Conservation (phyloP, 2,113 vertebrate genomes). For the Pterophyllum scalare region DNA sequence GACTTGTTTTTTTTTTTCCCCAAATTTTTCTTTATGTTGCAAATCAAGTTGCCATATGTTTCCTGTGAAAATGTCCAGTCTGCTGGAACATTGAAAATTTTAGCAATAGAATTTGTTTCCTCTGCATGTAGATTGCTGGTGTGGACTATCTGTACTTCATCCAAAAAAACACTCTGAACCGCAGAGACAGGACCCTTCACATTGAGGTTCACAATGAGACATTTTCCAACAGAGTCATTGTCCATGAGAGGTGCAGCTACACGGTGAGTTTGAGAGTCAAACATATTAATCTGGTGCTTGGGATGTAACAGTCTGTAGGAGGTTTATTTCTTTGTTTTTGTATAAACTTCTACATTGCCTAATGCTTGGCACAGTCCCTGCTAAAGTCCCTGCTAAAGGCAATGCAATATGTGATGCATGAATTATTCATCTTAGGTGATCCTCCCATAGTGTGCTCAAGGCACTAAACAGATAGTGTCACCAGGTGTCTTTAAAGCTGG, state of each 20-base stretch:
- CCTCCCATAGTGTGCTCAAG: conserved; percentile 11
- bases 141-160: conserved; percentile 95
- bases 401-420: neutral
- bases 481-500: conserved; percentile 8
- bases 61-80: neutral
- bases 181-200: conserved; percentile 88
- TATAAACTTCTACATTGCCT: neutral
- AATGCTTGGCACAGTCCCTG: neutral
- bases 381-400: neutral
- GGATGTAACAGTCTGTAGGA: neutral
- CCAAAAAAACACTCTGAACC: conserved; percentile 94
- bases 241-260: conserved; percentile 91
- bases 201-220: conserved; percentile 95
- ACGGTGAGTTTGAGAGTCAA: conserved; percentile 80
- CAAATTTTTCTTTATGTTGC: neutral
- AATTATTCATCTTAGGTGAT: conserved; percentile 12
- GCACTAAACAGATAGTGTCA: neutral
- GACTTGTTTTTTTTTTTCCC: neutral
- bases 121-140: conserved; percentile 87
- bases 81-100: neutral
- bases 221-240: conserved; percentile 91
- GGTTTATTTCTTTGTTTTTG: neutral
- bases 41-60: neutral
- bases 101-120: neutral
- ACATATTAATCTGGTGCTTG: neutral